A percentile compares a stretch with the other conserved stretches of the same genome.
phyloP scores from a whole-genome alignment of 2,113 vertebrate species.

The Siniperca knerii region DNA sequence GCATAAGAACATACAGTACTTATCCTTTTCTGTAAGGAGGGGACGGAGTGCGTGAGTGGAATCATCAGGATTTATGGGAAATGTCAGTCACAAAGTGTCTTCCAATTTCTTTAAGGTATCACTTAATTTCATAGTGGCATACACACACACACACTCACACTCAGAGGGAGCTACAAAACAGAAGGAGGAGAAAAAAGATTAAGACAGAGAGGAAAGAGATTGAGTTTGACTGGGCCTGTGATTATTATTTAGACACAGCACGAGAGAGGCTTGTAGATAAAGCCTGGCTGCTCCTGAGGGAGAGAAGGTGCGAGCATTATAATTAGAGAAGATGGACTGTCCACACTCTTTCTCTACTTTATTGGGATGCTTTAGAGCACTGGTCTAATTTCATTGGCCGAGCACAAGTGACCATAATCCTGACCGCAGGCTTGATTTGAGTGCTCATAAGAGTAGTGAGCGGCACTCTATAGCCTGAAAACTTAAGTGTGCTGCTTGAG shows the following conservation, averaged over 20 bases:
- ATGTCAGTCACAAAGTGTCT: neutral
- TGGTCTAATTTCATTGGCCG: slow-evolving; percentile 80
- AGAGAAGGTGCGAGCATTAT: slow-evolving; percentile 55
- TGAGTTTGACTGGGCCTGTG: neutral
- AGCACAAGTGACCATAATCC: slow-evolving; percentile 82
- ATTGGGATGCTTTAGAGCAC: slow-evolving; percentile 75
- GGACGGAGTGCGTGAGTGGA: neutral
- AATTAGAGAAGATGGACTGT: slow-evolving; percentile 80
- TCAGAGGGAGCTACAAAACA: neutral
- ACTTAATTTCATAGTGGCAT: neutral
- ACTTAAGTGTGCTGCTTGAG: slow-evolving; percentile 37
- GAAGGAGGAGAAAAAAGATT: neutral
- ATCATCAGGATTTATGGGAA: neutral
- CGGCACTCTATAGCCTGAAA: slow-evolving; percentile 78
- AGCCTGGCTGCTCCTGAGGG: slow-evolving; percentile 38
- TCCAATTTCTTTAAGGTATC: neutral
- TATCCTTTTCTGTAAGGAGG: neutral
- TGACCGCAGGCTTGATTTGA: slow-evolving; percentile 84
- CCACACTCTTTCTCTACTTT: slow-evolving; percentile 62
- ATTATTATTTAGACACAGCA: slow-evolving; percentile 37
- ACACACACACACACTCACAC: no score
- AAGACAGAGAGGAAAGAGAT: neutral
- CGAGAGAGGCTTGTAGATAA: slow-evolving; percentile 26
- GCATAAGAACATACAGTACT: no score
- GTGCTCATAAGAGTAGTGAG: slow-evolving; percentile 80